These are phyloP conservation scores for Oncopeltus fasciatus DNA, from an alignment of 1,140 invertebrate genomes.

Conservation along the genomic window DNA sequence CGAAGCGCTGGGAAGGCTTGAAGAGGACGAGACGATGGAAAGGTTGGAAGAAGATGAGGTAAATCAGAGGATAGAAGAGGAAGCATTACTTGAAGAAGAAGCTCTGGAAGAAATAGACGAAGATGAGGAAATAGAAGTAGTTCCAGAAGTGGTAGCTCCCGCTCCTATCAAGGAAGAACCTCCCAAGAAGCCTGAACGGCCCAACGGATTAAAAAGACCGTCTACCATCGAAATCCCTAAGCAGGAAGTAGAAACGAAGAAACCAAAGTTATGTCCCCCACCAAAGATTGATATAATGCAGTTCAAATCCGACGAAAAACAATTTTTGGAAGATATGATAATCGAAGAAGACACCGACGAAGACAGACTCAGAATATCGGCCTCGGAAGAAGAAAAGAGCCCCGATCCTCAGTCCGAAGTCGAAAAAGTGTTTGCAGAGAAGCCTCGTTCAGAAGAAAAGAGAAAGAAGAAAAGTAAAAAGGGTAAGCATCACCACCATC, in stretches of 20 bases:
- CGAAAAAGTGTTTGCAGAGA: constrained; percentile 20
- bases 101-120: not conserved
- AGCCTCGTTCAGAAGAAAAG: constrained; percentile 8
- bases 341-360: constrained; percentile 22
- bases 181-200: not conserved
- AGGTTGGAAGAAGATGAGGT: not conserved
- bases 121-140: not conserved
- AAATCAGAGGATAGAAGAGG: not conserved
- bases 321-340: constrained; percentile 9
- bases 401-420: constrained; percentile 15
- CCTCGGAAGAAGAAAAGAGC: constrained; percentile 14
- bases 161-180: not conserved
- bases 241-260: not conserved
- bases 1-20: not conserved
- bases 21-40: not conserved
- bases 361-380: constrained; percentile 10
- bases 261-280: not conserved
- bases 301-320: constrained; percentile 13
- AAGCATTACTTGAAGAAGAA: not conserved
- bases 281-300: not conserved
- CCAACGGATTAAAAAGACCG: not conserved
- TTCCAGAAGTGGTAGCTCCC: not conserved
- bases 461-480: constrained; percentile 22
- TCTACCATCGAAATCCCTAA: not conserved
- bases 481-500: constrained; percentile 26